Percentiles rank a stretch among this genome's conserved stretches.
Conservation (phyloP, 2,797 vertebrate genomes). For the Acrossocheilus wenchowensis region DNA sequence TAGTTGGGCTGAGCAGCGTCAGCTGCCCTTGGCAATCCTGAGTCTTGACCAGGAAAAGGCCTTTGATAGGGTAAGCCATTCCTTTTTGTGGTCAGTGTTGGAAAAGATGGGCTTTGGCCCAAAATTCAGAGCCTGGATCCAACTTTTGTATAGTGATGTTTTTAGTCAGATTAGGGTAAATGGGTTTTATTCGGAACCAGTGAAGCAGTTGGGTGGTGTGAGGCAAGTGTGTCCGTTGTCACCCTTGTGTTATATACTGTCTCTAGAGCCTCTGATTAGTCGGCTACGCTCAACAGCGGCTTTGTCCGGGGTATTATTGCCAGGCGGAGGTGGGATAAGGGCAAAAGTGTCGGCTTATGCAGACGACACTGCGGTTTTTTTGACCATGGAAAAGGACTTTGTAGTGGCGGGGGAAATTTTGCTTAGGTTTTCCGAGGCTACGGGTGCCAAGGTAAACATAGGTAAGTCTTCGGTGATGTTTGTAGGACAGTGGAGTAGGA, state of each 20-base stretch:
- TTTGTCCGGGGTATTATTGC: background rate
- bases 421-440: background rate
- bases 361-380: background rate
- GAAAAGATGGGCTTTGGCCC: background rate
- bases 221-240: constrained; percentile 31
- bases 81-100: background rate
- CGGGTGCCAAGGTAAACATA: background rate
- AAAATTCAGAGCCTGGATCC: background rate
- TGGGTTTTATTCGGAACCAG: background rate
- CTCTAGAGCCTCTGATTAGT: background rate
- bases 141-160: background rate
- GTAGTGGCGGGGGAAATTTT: fast-evolving
- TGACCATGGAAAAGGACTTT: background rate
- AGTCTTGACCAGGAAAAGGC: constrained; percentile 29
- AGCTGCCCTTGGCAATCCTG: background rate
- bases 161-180: background rate
- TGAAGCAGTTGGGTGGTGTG: background rate
- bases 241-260: constrained; percentile 6
- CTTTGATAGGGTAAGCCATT: constrained; percentile 22
- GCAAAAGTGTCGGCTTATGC: background rate
- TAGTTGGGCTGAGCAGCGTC: background rate
- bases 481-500: background rate
- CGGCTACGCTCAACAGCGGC: background rate
- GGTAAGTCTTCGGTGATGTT: background rate
- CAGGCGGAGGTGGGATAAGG: background rate